phyloP scores from a whole-genome alignment of 1,140 invertebrate species.

The Tetramorium alpestre region DNA sequence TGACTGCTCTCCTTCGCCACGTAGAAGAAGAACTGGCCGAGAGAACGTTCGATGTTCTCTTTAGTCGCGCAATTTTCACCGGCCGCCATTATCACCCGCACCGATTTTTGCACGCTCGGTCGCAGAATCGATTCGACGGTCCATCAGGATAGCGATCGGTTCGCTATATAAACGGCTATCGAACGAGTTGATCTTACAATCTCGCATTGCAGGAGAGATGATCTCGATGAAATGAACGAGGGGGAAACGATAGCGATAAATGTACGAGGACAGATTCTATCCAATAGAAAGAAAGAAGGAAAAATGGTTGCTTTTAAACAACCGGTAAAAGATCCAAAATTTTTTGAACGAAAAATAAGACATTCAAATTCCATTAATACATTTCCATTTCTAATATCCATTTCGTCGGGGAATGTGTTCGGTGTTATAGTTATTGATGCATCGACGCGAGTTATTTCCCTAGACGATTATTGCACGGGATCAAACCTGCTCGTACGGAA shows the following conservation, averaged over 20 bases:
- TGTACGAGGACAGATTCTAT: background rate
- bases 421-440: background rate
- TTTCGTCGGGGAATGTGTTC: background rate
- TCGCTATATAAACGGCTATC: constrained; percentile 17
- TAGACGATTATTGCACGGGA: constrained; percentile 35
- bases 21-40: background rate
- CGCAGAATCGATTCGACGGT: constrained; percentile 26
- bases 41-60: constrained; percentile 2
- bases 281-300: background rate
- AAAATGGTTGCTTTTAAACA: background rate
- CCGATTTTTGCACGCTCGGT: background rate
- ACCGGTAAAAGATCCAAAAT: background rate
- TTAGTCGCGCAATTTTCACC: constrained; percentile 30
- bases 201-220: background rate
- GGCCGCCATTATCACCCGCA: background rate
- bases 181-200: constrained; percentile 20
- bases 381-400: constrained; percentile 17
- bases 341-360: background rate
- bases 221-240: background rate
- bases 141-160: background rate
- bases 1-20: background rate
- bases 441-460: constrained; percentile 52
- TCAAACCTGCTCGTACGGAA: constrained; percentile 1
- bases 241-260: background rate
- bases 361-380: background rate